Percentiles rank a stretch among this genome's conserved stretches.
These are phyloP conservation scores for Thymelicus sylvestris DNA, from an alignment of 2,888 invertebrate genomes.

Conservation along the genomic window DNA sequence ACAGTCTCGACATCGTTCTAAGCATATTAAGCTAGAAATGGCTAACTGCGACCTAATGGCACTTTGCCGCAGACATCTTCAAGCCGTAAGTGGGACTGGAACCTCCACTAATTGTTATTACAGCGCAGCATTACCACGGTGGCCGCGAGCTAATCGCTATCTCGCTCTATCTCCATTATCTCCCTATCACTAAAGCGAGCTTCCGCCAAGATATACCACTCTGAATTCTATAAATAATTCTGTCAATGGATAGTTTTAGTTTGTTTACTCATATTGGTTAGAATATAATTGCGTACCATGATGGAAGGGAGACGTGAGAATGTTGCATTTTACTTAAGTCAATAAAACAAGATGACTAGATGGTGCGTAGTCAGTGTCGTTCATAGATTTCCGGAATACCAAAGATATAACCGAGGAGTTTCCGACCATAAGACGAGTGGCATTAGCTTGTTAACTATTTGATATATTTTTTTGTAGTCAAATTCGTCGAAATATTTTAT, in stretches of 20 bases:
- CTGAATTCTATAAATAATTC: conserved; percentile 25
- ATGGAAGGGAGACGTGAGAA: background rate
- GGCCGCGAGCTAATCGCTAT: conserved; percentile 17
- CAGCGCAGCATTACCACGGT: conserved; percentile 6
- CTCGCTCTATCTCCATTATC: conserved; percentile 26
- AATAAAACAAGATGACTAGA: too few relatives aligned
- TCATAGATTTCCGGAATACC: too few relatives aligned
- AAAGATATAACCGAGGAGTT: too few relatives aligned
- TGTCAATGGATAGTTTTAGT: background rate
- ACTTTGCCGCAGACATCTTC: conserved; percentile 31
- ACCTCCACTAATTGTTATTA: conserved; percentile 1
- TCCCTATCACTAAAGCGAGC: conserved; percentile 18
- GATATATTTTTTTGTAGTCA: too few relatives aligned
- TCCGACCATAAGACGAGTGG: too few relatives aligned
- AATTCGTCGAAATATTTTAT: too few relatives aligned
- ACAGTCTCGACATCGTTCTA: background rate
- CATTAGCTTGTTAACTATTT: too few relatives aligned
- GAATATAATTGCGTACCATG: background rate
- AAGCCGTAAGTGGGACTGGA: conserved; percentile 1
- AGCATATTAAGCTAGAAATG: background rate
- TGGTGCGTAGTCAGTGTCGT: too few relatives aligned
- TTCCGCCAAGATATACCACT: conserved; percentile 27
- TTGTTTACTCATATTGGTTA: background rate
- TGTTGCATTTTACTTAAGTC: too few relatives aligned
- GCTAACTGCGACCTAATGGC: conserved; percentile 38